Evolutionary conservation across 2,113 vertebrate species (phyloP).

Genomic region (Hymenochirus boettgeri): DNA sequence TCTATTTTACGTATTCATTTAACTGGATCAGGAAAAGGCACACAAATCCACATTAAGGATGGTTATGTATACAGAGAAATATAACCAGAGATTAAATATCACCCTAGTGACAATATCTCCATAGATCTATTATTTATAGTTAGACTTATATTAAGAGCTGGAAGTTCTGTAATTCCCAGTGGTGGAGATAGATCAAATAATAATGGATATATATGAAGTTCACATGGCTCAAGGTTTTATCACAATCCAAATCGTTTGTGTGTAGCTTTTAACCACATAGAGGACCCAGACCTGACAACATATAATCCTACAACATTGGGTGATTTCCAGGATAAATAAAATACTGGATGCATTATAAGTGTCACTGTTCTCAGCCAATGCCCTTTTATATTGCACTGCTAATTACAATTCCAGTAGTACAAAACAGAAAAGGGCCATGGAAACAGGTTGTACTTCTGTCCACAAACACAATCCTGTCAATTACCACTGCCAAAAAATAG

Average conservation of each 20-base stretch:
- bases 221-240: too few relatives aligned
- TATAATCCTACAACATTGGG: too few relatives aligned
- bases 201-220: too few relatives aligned
- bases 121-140: background rate
- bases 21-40: too few relatives aligned
- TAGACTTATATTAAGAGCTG: too few relatives aligned
- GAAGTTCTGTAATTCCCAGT: too few relatives aligned
- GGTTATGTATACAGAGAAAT: background rate
- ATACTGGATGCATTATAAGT: slow-evolving; percentile 44
- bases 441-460: slow-evolving; percentile 65
- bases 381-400: slow-evolving; percentile 99
- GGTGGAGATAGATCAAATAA: too few relatives aligned
- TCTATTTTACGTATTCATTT: too few relatives aligned
- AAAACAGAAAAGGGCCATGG: slow-evolving; percentile 90
- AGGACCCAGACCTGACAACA: too few relatives aligned
- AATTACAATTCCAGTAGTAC: slow-evolving; percentile 89
- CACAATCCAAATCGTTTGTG: background rate
- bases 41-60: background rate
- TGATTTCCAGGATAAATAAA: background rate
- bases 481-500: background rate
- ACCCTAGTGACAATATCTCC: background rate
- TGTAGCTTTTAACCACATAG: background rate
- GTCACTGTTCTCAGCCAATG: slow-evolving; percentile 82
- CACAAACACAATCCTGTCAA: slow-evolving; percentile 51
- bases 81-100: background rate